Evolutionary conservation across 1,140 invertebrate genomes (phyloP).

Genomic region (Meloidogyne floridensis): DNA sequence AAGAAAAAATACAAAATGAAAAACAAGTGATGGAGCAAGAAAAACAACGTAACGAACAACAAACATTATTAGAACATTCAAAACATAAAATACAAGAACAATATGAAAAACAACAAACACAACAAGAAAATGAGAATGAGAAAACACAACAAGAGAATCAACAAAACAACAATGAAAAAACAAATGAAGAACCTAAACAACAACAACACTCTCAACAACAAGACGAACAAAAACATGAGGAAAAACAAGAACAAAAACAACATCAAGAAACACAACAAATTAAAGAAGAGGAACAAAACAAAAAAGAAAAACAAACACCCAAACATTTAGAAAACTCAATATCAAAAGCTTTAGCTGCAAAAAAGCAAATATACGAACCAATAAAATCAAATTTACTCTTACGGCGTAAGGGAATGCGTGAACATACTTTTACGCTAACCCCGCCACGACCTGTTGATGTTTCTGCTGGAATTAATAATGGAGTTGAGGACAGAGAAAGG

Average conservation of each 20-base stretch:
- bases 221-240: background rate
- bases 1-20: background rate
- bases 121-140: background rate
- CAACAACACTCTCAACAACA: background rate
- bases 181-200: background rate
- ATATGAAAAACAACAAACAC: background rate
- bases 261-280: background rate
- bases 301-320: background rate
- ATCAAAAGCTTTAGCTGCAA: background rate
- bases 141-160: background rate
- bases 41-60: background rate
- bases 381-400: slow-evolving; percentile 3
- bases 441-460: slow-evolving; percentile 13
- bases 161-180: slow-evolving; percentile 4
- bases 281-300: background rate
- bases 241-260: slow-evolving; percentile 12
- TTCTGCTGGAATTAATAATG: background rate
- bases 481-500: background rate
- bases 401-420: slow-evolving; percentile 12
- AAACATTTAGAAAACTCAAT: slow-evolving; percentile 5
- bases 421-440: slow-evolving; percentile 18
- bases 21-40: background rate
- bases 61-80: background rate
- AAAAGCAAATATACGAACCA: background rate
- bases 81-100: background rate